These are phyloP conservation scores for Mus spicilegus DNA, from an alignment of 2,113 vertebrate genomes.

Conservation along the genomic window DNA sequence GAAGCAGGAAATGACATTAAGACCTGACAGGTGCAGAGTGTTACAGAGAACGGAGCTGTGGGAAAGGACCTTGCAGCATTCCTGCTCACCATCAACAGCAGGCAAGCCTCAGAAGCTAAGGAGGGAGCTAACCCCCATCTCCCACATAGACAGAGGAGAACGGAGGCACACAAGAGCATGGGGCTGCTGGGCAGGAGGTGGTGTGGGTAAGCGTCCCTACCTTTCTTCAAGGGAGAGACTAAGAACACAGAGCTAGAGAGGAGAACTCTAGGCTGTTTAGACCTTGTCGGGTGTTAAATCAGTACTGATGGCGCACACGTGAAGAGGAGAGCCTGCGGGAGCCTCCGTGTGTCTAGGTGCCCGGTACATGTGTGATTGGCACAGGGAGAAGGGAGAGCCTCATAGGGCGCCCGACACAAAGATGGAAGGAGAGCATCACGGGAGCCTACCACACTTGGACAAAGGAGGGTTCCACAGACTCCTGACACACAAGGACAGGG, in stretches of 20 bases:
- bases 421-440: not conserved
- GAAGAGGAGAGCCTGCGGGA: not conserved
- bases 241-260: accelerated
- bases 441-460: not conserved
- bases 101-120: not conserved
- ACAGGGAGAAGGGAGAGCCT: too few species aligned
- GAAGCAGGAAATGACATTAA: not conserved
- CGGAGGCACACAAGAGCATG: not conserved
- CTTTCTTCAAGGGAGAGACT: not conserved
- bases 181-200: accelerated
- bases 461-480: not conserved
- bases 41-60: not conserved
- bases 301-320: too few species aligned
- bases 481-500: accelerated
- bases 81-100: too few species aligned
- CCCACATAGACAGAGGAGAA: accelerated
- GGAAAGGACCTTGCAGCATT: not conserved
- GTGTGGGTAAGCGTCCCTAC: accelerated
- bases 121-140: not conserved
- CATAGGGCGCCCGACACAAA: not conserved
- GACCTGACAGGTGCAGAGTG: too few species aligned
- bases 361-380: not conserved
- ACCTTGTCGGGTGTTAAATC: accelerated
- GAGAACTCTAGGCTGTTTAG: too few species aligned
- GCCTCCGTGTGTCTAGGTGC: not conserved